Evolutionary conservation across 2,888 invertebrate genomes (phyloP).

Genomic region (Leistus spinibarbis): DNA sequence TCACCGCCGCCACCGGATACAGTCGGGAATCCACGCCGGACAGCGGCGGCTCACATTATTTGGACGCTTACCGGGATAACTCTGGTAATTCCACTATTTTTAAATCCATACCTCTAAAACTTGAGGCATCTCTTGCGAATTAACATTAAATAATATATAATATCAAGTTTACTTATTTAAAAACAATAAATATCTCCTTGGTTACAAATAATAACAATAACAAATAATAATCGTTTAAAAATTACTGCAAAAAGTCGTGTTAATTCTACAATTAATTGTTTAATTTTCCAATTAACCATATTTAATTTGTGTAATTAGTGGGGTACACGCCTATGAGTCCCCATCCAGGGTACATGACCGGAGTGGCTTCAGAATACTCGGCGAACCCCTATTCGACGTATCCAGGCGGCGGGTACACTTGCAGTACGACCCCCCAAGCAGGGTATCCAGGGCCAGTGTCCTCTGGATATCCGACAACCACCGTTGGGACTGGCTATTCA

Average conservation of each 20-base stretch:
- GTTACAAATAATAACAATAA: no score
- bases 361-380: constrained; percentile 80
- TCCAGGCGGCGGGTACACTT: constrained; percentile 67
- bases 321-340: constrained; percentile 86
- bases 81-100: constrained; percentile 67
- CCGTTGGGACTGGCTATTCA: constrained; percentile 63
- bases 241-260: neutral
- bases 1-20: constrained; percentile 71
- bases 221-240: no score
- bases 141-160: no score
- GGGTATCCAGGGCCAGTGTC: constrained; percentile 65
- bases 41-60: constrained; percentile 86
- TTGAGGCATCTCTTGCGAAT: no score
- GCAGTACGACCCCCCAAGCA: constrained; percentile 58
- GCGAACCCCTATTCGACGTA: constrained; percentile 74
- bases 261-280: neutral
- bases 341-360: constrained; percentile 80
- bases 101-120: no score
- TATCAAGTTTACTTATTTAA: no score
- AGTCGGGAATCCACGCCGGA: constrained; percentile 90
- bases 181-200: no score
- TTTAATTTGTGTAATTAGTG: constrained; percentile 49
- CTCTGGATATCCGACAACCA: constrained; percentile 62
- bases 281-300: neutral
- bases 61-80: constrained; percentile 85